Percentiles rank a stretch among this genome's conserved stretches.
Evolutionary conservation across 2,113 vertebrate species (phyloP).

Genomic region (Rhipidura dahli): DNA sequence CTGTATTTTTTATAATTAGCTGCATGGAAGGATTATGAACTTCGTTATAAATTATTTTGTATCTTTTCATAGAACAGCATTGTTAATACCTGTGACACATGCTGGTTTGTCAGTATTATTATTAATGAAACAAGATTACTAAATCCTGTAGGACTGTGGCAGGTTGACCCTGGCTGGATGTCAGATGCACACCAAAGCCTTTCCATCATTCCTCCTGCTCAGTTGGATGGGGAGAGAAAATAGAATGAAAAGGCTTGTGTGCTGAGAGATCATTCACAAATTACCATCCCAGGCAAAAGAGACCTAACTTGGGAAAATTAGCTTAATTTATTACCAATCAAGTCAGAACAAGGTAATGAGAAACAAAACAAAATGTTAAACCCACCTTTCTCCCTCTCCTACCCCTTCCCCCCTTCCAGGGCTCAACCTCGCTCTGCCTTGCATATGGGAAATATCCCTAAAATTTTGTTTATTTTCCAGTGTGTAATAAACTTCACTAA

Average conservation of each 20-base stretch:
- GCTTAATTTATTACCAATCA: neutral
- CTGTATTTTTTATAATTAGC: neutral
- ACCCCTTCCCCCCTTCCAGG: neutral
- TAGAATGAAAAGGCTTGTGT: neutral
- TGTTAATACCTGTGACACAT: neutral
- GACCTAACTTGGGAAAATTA: neutral
- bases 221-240: neutral
- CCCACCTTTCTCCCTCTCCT: neutral
- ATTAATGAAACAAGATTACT: neutral
- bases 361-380: neutral
- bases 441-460: neutral
- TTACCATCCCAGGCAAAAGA: neutral
- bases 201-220: neutral
- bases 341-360: neutral
- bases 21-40: neutral
- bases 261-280: neutral
- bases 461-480: neutral
- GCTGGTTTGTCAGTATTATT: neutral
- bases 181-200: neutral
- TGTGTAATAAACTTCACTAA: neutral
- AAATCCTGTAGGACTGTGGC: neutral
- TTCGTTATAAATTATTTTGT: neutral
- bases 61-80: neutral
- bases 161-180: neutral
- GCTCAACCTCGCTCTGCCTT: neutral